These are phyloP conservation scores for Pristis pectinata DNA, from an alignment of 2,797 vertebrate species.

Conservation along the genomic window DNA sequence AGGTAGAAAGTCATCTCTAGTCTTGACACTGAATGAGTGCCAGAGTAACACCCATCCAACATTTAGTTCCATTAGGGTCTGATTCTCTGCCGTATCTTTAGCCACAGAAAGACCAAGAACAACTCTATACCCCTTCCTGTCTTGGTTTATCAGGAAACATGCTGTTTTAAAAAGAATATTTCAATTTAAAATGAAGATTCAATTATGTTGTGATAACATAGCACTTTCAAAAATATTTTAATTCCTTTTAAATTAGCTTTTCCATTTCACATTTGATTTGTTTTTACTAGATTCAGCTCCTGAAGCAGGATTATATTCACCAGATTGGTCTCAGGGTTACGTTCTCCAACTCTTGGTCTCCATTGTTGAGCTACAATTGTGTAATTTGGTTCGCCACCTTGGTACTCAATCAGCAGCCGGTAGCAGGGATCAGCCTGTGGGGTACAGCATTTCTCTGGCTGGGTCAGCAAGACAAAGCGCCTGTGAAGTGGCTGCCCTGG, in stretches of 20 bases:
- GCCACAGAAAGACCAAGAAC: no score
- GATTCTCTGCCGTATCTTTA: no score
- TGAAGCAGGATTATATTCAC: neutral
- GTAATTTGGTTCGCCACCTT: neutral
- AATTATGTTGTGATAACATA: neutral
- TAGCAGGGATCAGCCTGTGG: neutral
- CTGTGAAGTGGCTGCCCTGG: neutral
- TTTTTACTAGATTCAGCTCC: slow-evolving; percentile 17
- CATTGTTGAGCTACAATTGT: neutral
- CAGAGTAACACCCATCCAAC: no score
- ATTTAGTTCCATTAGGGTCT: no score
- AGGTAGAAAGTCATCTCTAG: no score
- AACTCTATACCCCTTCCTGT: neutral
- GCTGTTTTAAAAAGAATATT: neutral
- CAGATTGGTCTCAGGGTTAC: neutral
- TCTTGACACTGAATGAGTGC: no score
- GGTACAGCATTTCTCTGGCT: neutral
- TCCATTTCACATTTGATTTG: slow-evolving; percentile 21
- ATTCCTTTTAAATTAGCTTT: neutral
- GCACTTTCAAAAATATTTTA: neutral
- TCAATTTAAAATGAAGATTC: neutral
- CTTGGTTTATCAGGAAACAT: neutral
- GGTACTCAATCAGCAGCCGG: neutral
- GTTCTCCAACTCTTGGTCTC: neutral
- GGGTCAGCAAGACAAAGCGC: neutral